Evolutionary conservation across 2,113 vertebrate species (phyloP).

Genomic region (Channa argus): DNA sequence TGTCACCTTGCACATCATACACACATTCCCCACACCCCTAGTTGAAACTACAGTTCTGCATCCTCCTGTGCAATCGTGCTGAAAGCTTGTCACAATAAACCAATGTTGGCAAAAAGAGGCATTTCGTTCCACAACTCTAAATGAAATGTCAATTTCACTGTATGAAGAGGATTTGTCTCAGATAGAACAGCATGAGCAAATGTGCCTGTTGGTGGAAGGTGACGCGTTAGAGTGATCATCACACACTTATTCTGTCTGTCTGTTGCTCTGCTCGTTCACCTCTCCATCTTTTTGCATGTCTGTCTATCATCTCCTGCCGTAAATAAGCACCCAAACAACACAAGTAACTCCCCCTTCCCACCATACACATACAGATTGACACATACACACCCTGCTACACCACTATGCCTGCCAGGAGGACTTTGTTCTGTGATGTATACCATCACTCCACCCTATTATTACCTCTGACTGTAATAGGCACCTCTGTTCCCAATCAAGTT

Average conservation of each 20-base stretch:
- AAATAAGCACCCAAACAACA: conserved; percentile 69
- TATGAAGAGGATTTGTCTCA: neutral
- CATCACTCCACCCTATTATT: conserved; percentile 72
- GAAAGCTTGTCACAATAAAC: conserved; percentile 15
- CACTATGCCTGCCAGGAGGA: conserved; percentile 54
- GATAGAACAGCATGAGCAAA: conserved; percentile 21
- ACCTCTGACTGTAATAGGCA: conserved; percentile 76
- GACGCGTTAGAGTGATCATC: conserved; percentile 40
- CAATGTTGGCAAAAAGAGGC: conserved; percentile 11
- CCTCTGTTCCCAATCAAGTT: conserved; percentile 75
- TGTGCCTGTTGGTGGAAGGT: conserved; percentile 25
- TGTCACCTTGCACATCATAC: too few species aligned
- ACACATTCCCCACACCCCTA: too few species aligned
- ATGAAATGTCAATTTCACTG: conserved; percentile 32
- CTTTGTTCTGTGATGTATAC: conserved; percentile 59
- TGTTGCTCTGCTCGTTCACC: conserved; percentile 32
- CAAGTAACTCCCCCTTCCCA: conserved; percentile 1
- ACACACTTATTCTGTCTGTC: conserved; percentile 37
- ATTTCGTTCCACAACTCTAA: conserved; percentile 7
- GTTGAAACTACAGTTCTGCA: too few species aligned
- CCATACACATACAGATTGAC: neutral
- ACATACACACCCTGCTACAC: conserved; percentile 25
- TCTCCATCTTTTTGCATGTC: conserved; percentile 41
- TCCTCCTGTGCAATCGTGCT: too few species aligned
- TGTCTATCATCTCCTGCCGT: conserved; percentile 41